A percentile compares a stretch with the other conserved stretches of the same genome.
Conservation (phyloP, 2,113 vertebrate genomes). For the Oncorhynchus nerka region DNA sequence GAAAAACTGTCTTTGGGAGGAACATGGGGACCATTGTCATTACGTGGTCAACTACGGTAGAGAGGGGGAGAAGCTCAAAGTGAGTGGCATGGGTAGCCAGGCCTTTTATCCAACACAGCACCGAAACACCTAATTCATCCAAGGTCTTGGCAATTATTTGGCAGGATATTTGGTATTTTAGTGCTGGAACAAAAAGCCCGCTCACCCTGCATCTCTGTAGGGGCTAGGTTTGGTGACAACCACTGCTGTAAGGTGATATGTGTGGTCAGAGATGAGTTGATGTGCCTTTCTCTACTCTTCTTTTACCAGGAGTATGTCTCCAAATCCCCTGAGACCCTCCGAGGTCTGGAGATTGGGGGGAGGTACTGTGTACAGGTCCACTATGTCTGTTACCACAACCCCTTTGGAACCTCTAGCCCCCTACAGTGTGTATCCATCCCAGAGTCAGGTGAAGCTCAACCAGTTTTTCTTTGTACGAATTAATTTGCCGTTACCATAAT, state of each 20-base stretch:
- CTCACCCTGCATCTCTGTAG: too few species aligned
- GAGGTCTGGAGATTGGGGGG: constrained; percentile 20
- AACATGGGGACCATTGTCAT: background rate
- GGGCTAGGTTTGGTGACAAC: too few species aligned
- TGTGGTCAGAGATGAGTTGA: too few species aligned
- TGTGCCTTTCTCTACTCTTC: too few species aligned
- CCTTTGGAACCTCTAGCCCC: constrained; percentile 13
- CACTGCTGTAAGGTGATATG: too few species aligned
- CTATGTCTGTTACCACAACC: rapidly evolving
- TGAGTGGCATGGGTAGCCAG: constrained; percentile 9
- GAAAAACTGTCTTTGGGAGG: background rate
- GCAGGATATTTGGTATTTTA: too few species aligned
- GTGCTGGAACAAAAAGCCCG: too few species aligned
- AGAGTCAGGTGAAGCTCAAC: constrained; percentile 18
- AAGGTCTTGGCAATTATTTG: too few species aligned
- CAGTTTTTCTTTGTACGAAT: background rate
- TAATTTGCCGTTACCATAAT: background rate
- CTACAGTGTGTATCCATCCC: constrained; percentile 33
- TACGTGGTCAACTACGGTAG: constrained; percentile 32
- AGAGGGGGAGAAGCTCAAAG: constrained; percentile 28
- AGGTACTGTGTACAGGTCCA: constrained; percentile 37
- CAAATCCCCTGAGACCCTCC: constrained; percentile 12
- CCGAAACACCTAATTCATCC: too few species aligned
- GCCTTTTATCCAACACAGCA: background rate
- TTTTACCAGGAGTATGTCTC: background rate